These are phyloP conservation scores for Psilopogon haemacephalus DNA, from an alignment of 2,113 vertebrate genomes.

Conservation along the genomic window DNA sequence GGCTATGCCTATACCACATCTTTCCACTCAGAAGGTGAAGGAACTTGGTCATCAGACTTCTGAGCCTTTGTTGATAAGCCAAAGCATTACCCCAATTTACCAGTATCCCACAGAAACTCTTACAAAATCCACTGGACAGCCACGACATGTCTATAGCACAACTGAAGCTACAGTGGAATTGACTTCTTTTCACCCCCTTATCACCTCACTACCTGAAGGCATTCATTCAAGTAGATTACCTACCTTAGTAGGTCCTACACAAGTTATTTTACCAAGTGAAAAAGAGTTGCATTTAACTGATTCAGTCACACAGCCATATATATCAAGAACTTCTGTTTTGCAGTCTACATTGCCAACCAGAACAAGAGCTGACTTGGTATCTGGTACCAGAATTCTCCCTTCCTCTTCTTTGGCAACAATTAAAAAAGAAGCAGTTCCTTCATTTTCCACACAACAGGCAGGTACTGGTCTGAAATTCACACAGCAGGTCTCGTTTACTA, in stretches of 20 bases:
- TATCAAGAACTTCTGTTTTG: background rate
- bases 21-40: background rate
- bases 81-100: conserved; percentile 4
- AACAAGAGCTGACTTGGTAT: background rate
- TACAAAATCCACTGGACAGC: background rate
- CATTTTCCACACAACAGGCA: conserved; percentile 13
- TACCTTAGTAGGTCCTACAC: conserved; percentile 2
- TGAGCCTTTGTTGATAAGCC: conserved; percentile 32
- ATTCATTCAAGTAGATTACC: background rate
- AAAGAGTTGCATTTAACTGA: conserved; percentile 1
- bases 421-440: background rate
- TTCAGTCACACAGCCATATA: background rate
- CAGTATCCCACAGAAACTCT: background rate
- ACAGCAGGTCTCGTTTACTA: background rate
- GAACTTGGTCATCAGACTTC: conserved; percentile 41
- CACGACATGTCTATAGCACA: background rate
- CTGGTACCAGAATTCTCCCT: background rate
- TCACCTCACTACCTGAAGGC: background rate
- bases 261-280: background rate
- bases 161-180: background rate
- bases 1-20: background rate
- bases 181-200: background rate
- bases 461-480: background rate
- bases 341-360: background rate
- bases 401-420: background rate